Base-by-base conservation (phyloP, 2,797 vertebrate species). In the Loris lydekkerianus region DNA sequence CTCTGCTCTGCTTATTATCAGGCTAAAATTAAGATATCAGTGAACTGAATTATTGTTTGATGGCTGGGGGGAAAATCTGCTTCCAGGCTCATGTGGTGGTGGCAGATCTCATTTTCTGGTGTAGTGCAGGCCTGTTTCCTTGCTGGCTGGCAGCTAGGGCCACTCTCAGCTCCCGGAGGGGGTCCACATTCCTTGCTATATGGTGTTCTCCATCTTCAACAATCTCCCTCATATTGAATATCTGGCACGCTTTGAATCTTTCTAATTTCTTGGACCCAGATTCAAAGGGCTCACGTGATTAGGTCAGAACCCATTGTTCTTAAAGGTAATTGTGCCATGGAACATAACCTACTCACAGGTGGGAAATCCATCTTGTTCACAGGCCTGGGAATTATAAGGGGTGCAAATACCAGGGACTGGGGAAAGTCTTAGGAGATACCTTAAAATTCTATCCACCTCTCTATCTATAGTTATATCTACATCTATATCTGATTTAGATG, bases 231-330 rank as follows among this genome's bases (percentile, higher is more conserved):
- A 6, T 34, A 29, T 3, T 23, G 61, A 91, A 46, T 58, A n/a
- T 17, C 6, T 72, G 53, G 3, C 25, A 53, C 20, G 23, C 49
- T 76, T 25, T n/a, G 78, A 82, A 25, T 78, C 37, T 67, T 91
- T 85, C 49, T 78, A 56, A 83, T 40, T 89, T 89, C 69, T 86
- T 15, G 43, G 17, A 93, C 11, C 29, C 75, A 63, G 34, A 83
- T 29, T 46, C n/a, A 75, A 85, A 69, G 40, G 49, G 4, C 17
- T 84, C 11, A 78, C n/a, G 61, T 13, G 58, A 69, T n/a, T 75
- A 92, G 37, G 25, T 70, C 10, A 72, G 76, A 37, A 75, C 10
- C 25, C 34, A 46, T 14, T 37, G 27, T 80, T 89, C 49, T 46
- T 78, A n/a, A 81, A 81, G 58, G 76, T n/a, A 61, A 83, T 4